A percentile compares a stretch with the other conserved stretches of the same genome.
Conservation (phyloP, 2,797 vertebrate genomes). For the Melanotaenia nigrans region DNA sequence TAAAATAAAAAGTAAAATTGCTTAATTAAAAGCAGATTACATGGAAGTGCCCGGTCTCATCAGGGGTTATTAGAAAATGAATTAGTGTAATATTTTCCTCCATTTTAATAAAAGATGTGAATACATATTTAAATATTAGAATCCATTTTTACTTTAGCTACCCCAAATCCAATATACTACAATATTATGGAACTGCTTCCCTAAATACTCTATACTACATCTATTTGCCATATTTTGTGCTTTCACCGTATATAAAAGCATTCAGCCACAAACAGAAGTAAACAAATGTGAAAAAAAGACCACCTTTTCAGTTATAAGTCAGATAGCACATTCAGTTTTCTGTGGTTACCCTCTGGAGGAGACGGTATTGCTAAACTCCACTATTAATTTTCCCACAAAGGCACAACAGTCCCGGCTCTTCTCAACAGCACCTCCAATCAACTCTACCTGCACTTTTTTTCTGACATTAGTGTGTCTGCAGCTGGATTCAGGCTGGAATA, state of each 20-base stretch:
- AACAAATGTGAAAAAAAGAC: conserved; percentile 10
- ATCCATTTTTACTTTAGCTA: conserved; percentile 1
- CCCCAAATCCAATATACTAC: not conserved
- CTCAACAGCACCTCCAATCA: conserved; percentile 99
- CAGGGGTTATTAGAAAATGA: not conserved
- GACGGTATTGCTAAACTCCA: conserved; percentile 48
- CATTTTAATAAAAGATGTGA: not conserved
- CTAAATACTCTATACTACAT: not conserved
- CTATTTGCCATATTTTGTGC: not conserved
- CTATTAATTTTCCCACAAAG: conserved; percentile 77
- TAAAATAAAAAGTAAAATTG: not conserved
- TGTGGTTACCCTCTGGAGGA: conserved; percentile 30
- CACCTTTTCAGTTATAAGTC: conserved; percentile 28
- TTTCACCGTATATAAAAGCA: not conserved
- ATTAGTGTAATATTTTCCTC: not conserved
- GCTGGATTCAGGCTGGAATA: conserved; percentile 98
- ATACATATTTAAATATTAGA: not conserved
- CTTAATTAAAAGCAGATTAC: not conserved
- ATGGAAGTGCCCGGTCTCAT: not conserved
- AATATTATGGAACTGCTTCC: not conserved
- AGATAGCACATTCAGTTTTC: conserved; percentile 25
- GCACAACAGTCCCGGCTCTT: conserved; percentile 94
- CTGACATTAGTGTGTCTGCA: conserved; percentile 98
- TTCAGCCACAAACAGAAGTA: not conserved
- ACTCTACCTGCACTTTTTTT: conserved; percentile 98